phyloP scores from a whole-genome alignment of 2,113 vertebrate species.

The Mustelus asterias region DNA sequence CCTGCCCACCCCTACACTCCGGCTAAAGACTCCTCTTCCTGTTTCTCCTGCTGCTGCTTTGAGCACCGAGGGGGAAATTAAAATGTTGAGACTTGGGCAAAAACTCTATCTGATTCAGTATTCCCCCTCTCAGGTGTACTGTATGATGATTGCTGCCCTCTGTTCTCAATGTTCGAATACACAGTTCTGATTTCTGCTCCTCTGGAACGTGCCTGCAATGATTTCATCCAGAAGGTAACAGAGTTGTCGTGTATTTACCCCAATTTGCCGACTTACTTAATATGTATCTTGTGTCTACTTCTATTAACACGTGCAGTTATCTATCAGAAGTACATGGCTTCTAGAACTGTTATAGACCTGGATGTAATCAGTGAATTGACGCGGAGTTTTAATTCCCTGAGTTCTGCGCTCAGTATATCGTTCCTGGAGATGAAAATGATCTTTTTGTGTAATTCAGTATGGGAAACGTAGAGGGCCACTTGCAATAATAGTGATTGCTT shows the following conservation, averaged over 20 bases:
- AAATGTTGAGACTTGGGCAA: background rate
- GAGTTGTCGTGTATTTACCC: background rate
- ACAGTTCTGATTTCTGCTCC: background rate
- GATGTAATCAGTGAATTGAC: background rate
- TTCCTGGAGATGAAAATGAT: background rate
- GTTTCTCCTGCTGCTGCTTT: background rate
- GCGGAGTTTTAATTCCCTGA: background rate
- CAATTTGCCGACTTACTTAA: background rate
- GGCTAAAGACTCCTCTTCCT: background rate
- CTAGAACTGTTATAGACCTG: background rate
- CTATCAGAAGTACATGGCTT: background rate
- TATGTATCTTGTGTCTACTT: background rate
- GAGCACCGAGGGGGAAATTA: background rate
- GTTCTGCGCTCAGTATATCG: background rate
- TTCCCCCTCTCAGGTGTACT: too few species aligned
- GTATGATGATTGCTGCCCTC: too few species aligned
- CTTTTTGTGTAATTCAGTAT: background rate
- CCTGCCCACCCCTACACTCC: too few species aligned
- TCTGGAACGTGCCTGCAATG: background rate
- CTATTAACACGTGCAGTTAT: background rate
- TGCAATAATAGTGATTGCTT: background rate
- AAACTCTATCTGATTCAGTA: background rate
- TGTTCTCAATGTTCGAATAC: background rate
- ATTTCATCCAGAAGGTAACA: background rate
- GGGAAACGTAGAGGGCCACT: too few species aligned